Base-by-base conservation (phyloP, 2,888 invertebrate species). In the Alviniconcha strummeri region DNA sequence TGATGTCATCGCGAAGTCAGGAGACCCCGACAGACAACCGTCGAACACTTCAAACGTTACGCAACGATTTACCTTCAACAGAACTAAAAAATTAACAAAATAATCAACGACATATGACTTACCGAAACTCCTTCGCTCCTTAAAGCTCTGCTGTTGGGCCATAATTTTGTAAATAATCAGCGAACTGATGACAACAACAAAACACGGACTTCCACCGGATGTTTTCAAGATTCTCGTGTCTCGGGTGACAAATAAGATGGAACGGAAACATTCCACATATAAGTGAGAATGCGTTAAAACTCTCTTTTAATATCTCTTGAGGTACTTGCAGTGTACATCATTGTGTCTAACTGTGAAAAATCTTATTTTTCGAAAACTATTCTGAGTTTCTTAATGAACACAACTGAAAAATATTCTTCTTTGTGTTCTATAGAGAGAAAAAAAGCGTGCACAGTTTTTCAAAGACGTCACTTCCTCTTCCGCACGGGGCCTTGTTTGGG, bases 51-150 rank as follows among this genome's bases (percentile, higher is more conserved):
- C 36, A 36, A 36, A 36, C 36, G 36, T 36, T 36, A 36, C 36
- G 36, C 36, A 36, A 36, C 36, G 36, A 36, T 36, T 36, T 36
- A 36, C 36, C 36, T 36, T 36, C 36, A 36, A 36, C 36, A 36
- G 36, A 36, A 36, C 36, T 36, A 36, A 36, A 36, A 36, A 36
- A 1, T 36, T 36, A 36, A 36, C 36, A 36, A 36, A 36, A 3
- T 36, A 36, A 36, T 36, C 36, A 36, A 36, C 3, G 36, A 36
- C 36, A 1, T 36, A 36, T 36, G 36, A 84, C 86, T 81, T 84
- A 87, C 87, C 72, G 64, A 84, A 83, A 60, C 86, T 84, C 54
- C 86, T 83, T 83, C 87, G 83, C 81, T 86, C 86, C 75, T 86
- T 86, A 78, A 87, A 87, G 0, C 85, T 69, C 52, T 85, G 83